Percentiles rank a stretch among this genome's conserved stretches.
phyloP scores from a whole-genome alignment of 2,888 invertebrate species.

The Tenthredo mesomela region DNA sequence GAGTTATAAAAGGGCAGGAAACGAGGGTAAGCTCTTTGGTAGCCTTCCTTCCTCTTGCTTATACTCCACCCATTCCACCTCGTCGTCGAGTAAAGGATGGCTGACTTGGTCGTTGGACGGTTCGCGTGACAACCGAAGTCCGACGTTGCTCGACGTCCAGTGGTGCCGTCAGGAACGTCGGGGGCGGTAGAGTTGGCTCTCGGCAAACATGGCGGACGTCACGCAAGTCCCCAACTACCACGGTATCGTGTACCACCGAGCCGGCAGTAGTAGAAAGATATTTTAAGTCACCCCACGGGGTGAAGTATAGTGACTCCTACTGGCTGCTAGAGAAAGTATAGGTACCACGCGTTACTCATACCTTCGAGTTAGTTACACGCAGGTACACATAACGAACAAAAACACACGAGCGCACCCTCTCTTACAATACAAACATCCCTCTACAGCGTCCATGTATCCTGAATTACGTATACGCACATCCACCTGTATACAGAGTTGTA shows the following conservation, averaged over 20 bases:
- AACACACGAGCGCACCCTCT: constrained; percentile 23
- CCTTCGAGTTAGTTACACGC: neutral
- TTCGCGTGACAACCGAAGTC: constrained; percentile 47
- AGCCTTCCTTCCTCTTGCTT: constrained; percentile 28
- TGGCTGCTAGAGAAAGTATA: constrained; percentile 36
- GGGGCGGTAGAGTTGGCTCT: constrained; percentile 42
- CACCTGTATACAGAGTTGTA: constrained; percentile 19
- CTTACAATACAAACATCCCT: neutral
- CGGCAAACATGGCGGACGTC: constrained; percentile 56
- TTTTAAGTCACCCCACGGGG: constrained; percentile 50
- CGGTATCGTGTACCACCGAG: constrained; percentile 47
- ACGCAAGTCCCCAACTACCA: constrained; percentile 35
- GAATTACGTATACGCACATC: neutral
- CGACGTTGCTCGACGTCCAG: constrained; percentile 39
- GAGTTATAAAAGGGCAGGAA: constrained; percentile 41
- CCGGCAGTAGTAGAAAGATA: constrained; percentile 53
- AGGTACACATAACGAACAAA: constrained; percentile 2
- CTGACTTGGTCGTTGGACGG: constrained; percentile 40
- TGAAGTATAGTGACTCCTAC: constrained; percentile 29
- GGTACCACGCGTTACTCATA: neutral
- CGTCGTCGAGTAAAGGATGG: constrained; percentile 21
- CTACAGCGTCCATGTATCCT: constrained; percentile 7
- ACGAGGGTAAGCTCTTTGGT: constrained; percentile 24
- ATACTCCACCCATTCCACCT: constrained; percentile 27
- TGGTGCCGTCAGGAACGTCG: constrained; percentile 36